phyloP scores from a whole-genome alignment of 2,888 invertebrate species.

The Mythimna albipuncta region DNA sequence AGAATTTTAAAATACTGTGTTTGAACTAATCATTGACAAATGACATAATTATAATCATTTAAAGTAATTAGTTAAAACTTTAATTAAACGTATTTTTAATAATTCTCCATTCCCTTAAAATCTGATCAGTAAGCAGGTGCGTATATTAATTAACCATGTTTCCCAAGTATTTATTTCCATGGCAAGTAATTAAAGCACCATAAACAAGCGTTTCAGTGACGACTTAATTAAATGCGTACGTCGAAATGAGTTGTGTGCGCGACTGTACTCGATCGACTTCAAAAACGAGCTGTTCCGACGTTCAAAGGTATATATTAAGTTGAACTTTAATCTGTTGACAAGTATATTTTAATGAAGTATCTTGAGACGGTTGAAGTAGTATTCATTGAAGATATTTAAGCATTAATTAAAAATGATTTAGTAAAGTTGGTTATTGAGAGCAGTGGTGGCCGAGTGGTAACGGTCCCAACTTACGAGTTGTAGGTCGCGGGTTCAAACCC shows the following conservation, averaged over 20 bases:
- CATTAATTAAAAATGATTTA: slow-evolving; percentile 13
- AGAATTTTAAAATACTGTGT: no score
- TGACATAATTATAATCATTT: no score
- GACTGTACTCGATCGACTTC: slow-evolving; percentile 39
- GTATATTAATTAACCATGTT: slow-evolving; percentile 65
- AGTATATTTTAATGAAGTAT: slow-evolving; percentile 30
- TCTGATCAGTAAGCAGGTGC: slow-evolving; percentile 28
- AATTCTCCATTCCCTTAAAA: slow-evolving; percentile 5
- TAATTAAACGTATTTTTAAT: background rate
- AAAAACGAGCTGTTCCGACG: slow-evolving; percentile 20
- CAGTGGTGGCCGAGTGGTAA: no score
- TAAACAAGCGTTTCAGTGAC: slow-evolving; percentile 66
- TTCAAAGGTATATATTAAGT: slow-evolving; percentile 18
- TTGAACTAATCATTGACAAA: no score
- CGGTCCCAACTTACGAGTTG: no score
- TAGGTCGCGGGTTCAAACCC: no score
- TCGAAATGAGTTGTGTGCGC: slow-evolving; percentile 42
- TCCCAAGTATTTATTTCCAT: slow-evolving; percentile 65
- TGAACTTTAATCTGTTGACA: slow-evolving; percentile 28
- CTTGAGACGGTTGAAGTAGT: slow-evolving; percentile 3
- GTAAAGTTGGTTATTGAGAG: background rate
- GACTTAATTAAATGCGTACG: slow-evolving; percentile 46
- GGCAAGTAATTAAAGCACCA: slow-evolving; percentile 71
- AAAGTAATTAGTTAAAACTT: no score
- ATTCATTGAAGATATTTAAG: slow-evolving; percentile 24